A percentile compares a stretch with the other conserved stretches of the same genome.
These are phyloP conservation scores for Thalassarche chlororhynchos DNA, from an alignment of 2,113 vertebrate species.

Conservation along the genomic window DNA sequence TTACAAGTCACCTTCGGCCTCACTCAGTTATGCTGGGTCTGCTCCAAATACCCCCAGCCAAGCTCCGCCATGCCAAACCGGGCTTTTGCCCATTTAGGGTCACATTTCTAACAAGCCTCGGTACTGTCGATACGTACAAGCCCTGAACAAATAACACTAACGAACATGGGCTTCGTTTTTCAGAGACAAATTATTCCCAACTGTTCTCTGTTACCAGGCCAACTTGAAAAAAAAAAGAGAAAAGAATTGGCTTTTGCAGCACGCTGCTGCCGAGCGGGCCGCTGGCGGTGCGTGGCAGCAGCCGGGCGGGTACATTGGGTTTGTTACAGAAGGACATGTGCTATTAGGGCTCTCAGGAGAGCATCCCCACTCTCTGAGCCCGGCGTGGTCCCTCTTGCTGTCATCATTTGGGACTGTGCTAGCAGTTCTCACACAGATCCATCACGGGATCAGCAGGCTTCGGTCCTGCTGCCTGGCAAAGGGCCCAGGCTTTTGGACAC, in stretches of 20 bases:
- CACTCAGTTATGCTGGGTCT: background rate
- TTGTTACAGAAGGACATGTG: background rate
- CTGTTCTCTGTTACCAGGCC: slow-evolving; percentile 17
- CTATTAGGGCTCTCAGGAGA: background rate
- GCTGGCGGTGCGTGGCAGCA: background rate
- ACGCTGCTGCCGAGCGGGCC: rapidly evolving
- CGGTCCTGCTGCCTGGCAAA: background rate
- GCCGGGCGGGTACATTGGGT: background rate
- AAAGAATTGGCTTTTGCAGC: background rate
- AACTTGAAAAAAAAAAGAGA: background rate
- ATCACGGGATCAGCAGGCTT: background rate
- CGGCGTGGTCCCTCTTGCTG: background rate
- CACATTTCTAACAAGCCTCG: background rate
- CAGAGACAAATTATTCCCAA: background rate
- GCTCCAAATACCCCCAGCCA: background rate
- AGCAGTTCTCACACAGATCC: background rate
- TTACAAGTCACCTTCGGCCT: slow-evolving; percentile 33
- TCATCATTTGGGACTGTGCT: background rate
- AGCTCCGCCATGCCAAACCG: background rate
- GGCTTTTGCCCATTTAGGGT: background rate
- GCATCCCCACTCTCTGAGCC: background rate
- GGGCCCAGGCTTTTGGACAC: background rate
- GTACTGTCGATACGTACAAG: background rate
- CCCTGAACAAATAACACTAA: background rate
- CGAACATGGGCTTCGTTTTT: background rate